Base-by-base conservation (phyloP, 2,888 invertebrate genomes). In the Lycophotia porphyrea region DNA sequence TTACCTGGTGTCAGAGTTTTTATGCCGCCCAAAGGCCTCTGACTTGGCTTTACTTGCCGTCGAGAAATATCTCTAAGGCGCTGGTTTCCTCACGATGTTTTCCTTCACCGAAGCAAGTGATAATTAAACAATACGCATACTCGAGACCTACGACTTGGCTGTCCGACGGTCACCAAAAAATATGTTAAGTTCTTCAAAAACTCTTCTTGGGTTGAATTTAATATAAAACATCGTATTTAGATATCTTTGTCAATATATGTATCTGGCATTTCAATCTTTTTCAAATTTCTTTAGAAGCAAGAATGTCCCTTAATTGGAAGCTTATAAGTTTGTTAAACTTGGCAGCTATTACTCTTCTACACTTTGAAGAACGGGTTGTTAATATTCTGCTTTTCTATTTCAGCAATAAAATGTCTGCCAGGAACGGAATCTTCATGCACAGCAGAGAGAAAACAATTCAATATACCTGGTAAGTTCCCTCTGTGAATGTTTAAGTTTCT, bases 351-450 rank as follows among this genome's bases (percentile, higher is more conserved):
- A 13, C 21, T 52, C 42, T 55, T n/a, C 13, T 24, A 9, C 39
- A n/a, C 5, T 18, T 55, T 11, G 21, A 47, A 39, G 15, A 31
- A 44, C 9, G 24, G 42, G 1, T 52, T 67, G 0, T 67, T 42
- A 55, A 39, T 27, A 63, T 64, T n/a, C 27, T 64, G 55, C 8
- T 78, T 86, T 76, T 74, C 86, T 49, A 49, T 93, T 93, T 71
- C 93, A 94, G 94, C 91, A 13, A 76, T 94, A 87, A 92, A 89
- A 90, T 93, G 93, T 84, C 81, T 84, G 70, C 88, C 91, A 67
- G 91, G 89, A 52, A 83, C 87, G 85, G 90, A 92, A 63, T 80
- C 86, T 47, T 82, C 86, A 74, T 93, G 93, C 83, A 78, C 76
- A 76, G 82, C 87, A 89, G 91, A 92, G 79, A 87, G 81, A 68